Percentiles rank a stretch among this genome's conserved stretches.
Conservation (phyloP, 2,113 vertebrate genomes). For the Xyrauchen texanus region DNA sequence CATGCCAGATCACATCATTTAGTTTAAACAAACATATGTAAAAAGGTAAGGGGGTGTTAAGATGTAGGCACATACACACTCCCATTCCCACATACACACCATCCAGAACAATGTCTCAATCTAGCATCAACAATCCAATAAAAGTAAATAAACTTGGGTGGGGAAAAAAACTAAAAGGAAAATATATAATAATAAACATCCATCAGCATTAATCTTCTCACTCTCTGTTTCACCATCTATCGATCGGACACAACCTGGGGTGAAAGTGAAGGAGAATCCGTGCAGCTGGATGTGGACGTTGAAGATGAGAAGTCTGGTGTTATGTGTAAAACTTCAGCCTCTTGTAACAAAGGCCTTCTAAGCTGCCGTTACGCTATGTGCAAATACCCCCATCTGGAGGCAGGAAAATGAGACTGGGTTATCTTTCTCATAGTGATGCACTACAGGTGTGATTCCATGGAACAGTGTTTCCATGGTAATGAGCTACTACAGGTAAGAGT, state of each 20-base stretch:
- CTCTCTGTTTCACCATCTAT: slow-evolving; percentile 37
- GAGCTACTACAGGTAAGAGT: slow-evolving; percentile 34
- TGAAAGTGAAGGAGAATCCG: slow-evolving; percentile 45
- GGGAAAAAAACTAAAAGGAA: not conserved
- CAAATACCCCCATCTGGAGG: slow-evolving; percentile 72
- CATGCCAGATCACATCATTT: slow-evolving; percentile 37
- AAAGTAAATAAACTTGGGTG: slow-evolving; percentile 11
- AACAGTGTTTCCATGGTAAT: slow-evolving; percentile 34
- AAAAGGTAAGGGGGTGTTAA: not conserved
- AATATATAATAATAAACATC: not conserved
- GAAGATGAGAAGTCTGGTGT: slow-evolving; percentile 55
- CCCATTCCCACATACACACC: not conserved
- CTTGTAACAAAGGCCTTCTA: slow-evolving; percentile 70
- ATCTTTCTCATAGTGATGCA: slow-evolving; percentile 55
- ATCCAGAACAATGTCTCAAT: slow-evolving; percentile 25
- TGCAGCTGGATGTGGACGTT: slow-evolving; percentile 36
- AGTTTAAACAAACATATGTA: slow-evolving; percentile 8
- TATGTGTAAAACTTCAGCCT: slow-evolving; percentile 63
- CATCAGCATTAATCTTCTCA: slow-evolving; percentile 62
- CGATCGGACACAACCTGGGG: not conserved
- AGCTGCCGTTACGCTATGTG: slow-evolving; percentile 88
- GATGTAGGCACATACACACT: slow-evolving; percentile 43
- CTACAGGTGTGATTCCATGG: slow-evolving; percentile 54
- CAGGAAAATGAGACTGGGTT: slow-evolving; percentile 42
- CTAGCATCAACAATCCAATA: slow-evolving; percentile 18